Percentiles rank a stretch among this genome's conserved stretches.
Conservation (phyloP, 2,113 vertebrate species). For the Triplophysa rosa region DNA sequence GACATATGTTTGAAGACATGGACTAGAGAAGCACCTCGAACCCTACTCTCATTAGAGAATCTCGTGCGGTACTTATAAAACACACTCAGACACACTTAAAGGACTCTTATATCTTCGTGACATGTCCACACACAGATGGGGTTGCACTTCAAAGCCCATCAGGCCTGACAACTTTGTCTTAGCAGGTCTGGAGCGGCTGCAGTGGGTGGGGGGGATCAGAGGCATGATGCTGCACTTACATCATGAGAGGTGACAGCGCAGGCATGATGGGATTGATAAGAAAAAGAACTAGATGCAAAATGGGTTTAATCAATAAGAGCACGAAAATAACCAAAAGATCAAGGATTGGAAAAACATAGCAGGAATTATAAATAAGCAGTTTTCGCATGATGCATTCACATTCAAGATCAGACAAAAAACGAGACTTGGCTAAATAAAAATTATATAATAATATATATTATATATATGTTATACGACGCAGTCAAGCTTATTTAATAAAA, state of each 20-base stretch:
- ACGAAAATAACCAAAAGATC: too few species aligned
- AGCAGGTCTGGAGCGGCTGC: background rate
- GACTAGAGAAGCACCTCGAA: background rate
- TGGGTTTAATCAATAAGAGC: too few species aligned
- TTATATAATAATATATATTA: too few species aligned
- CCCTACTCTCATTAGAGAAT: background rate
- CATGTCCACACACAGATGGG: background rate
- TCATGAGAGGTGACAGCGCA: background rate
- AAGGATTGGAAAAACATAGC: too few species aligned
- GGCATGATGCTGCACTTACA: background rate
- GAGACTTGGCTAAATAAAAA: too few species aligned
- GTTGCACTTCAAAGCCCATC: background rate
- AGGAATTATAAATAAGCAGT: too few species aligned
- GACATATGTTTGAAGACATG: constrained; percentile 18
- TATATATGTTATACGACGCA: too few species aligned
- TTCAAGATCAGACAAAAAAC: too few species aligned
- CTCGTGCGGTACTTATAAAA: background rate
- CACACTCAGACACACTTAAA: background rate
- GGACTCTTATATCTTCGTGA: background rate
- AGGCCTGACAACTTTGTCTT: background rate
- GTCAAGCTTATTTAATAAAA: too few species aligned
- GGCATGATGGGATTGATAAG: constrained; percentile 1
- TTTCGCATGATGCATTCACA: too few species aligned
- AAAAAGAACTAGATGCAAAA: background rate
- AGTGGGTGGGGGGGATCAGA: background rate